Evolutionary conservation across 2,888 invertebrate genomes (phyloP).

Genomic region (Limnephilus auricula): DNA sequence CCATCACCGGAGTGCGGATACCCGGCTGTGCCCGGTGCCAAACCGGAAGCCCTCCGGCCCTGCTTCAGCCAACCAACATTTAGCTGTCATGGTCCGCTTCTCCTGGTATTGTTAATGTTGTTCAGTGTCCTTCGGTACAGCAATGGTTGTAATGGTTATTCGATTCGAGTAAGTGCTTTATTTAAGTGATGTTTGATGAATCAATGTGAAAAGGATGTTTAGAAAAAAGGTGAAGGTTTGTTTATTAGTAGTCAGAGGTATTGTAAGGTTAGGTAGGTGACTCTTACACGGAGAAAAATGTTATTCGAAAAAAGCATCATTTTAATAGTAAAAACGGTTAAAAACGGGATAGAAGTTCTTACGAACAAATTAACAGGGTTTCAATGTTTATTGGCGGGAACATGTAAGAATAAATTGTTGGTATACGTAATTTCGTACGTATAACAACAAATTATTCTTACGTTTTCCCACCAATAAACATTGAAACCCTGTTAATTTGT

Average conservation of each 20-base stretch:
- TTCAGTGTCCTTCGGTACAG: constrained; percentile 26
- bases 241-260: background rate
- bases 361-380: too few species aligned
- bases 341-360: too few species aligned
- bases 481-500: too few species aligned
- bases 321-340: too few species aligned
- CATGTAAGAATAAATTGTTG: too few species aligned
- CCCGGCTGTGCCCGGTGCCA: background rate
- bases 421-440: too few species aligned
- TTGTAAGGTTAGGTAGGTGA: background rate
- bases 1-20: background rate
- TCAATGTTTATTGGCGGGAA: too few species aligned
- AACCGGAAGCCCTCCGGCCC: background rate
- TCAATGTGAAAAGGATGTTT: background rate
- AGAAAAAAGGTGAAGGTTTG: background rate
- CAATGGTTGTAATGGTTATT: background rate
- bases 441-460: too few species aligned
- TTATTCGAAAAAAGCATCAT: too few species aligned
- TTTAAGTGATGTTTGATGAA: background rate
- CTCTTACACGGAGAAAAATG: too few species aligned
- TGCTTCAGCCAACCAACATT: background rate
- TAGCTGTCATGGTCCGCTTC: constrained; percentile 22
- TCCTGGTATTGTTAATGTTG: constrained; percentile 29
- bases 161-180: background rate
- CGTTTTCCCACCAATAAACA: too few species aligned